A percentile compares a stretch with the other conserved stretches of the same genome.
phyloP scores from a whole-genome alignment of 2,113 vertebrate species.

The Rallus limicola region DNA sequence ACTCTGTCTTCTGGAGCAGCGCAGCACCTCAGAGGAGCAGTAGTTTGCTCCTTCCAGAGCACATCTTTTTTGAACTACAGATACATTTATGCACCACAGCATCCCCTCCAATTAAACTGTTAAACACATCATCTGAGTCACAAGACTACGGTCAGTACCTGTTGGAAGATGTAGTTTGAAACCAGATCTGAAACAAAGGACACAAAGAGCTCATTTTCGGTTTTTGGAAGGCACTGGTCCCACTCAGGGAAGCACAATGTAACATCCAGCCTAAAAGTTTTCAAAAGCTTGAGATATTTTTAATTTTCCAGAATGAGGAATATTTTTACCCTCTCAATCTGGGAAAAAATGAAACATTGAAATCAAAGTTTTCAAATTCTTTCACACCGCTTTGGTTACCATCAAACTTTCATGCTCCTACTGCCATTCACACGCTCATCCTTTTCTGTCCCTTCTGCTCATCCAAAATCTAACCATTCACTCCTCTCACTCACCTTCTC shows the following conservation, averaged over 20 bases:
- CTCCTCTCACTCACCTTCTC: neutral
- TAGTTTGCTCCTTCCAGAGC: neutral
- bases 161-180: neutral
- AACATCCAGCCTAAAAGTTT: neutral
- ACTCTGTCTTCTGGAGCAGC: neutral
- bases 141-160: neutral
- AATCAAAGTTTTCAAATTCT: neutral
- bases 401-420: neutral
- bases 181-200: neutral
- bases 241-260: neutral
- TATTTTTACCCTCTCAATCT: neutral
- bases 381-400: neutral
- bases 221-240: fast-evolving
- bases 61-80: neutral
- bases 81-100: neutral
- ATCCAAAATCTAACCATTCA: neutral
- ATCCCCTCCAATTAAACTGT: neutral
- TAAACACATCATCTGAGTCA: neutral
- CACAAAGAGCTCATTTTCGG: neutral
- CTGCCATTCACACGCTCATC: neutral
- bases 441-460: neutral
- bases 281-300: neutral
- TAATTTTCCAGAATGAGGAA: neutral
- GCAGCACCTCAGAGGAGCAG: fast-evolving
- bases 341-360: neutral